Conservation (phyloP, 2,888 invertebrate species). For the Cremastinae sp. region DNA sequence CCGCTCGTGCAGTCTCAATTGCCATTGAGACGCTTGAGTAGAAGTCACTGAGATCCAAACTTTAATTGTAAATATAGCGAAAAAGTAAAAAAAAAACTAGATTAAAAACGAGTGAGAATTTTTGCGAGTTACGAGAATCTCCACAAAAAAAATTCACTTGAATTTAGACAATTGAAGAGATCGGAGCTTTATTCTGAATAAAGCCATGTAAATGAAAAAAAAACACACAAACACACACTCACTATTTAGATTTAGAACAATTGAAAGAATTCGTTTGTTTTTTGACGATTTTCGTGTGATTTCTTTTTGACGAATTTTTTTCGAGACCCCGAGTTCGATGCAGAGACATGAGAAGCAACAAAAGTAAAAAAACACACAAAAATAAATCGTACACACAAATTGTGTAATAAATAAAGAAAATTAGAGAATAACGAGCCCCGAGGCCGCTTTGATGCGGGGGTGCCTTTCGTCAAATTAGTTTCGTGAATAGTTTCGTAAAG, state of each 20-base stretch:
- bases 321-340: not conserved
- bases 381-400: constrained; percentile 2
- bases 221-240: constrained; percentile 32
- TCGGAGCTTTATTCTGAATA: constrained; percentile 43
- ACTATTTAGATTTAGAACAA: constrained; percentile 39
- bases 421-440: constrained; percentile 48
- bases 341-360: not conserved
- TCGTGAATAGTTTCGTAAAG: not conserved
- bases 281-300: constrained; percentile 15
- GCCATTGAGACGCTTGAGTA: not conserved
- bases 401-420: constrained; percentile 41
- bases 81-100: constrained; percentile 3
- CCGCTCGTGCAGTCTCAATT: not conserved
- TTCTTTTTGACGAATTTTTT: not conserved
- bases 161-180: constrained; percentile 9
- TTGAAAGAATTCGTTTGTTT: constrained; percentile 19
- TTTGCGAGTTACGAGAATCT: constrained; percentile 27
- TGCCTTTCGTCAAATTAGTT: constrained; percentile 62
- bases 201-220: constrained; percentile 48
- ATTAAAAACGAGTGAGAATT: constrained; percentile 7
- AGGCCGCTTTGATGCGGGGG: constrained; percentile 61
- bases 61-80: constrained; percentile 23
- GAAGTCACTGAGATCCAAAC: constrained; percentile 17
- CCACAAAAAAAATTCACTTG: constrained; percentile 22
- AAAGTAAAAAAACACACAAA: constrained; percentile 5